These are phyloP conservation scores for Sandelia bainsii DNA, from an alignment of 2,797 vertebrate genomes.

Conservation along the genomic window DNA sequence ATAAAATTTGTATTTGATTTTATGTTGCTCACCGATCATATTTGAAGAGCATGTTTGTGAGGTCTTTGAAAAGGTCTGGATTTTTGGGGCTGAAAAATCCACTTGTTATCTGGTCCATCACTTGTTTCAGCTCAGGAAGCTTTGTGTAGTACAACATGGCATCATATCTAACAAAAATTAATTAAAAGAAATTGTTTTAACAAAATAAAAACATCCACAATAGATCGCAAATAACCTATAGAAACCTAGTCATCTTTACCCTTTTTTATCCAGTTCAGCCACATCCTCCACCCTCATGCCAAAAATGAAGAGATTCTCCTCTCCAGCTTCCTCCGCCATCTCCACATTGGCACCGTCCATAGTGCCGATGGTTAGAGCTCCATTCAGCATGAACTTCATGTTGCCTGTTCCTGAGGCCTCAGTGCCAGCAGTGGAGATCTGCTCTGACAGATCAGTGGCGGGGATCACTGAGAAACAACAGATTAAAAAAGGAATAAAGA, in stretches of 20 bases:
- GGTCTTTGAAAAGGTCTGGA: slow-evolving; percentile 91
- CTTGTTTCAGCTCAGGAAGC: slow-evolving; percentile 91
- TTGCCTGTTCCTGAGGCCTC: slow-evolving; percentile 96
- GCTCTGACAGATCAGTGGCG: slow-evolving; percentile 95
- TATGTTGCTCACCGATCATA: slow-evolving; percentile 88
- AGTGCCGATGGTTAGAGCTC: slow-evolving; percentile 96
- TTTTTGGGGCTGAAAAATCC: slow-evolving; percentile 92
- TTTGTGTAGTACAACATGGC: slow-evolving; percentile 90
- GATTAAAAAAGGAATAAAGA: no score
- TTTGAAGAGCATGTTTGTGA: slow-evolving; percentile 94
- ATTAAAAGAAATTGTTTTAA: neutral
- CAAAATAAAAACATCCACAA: neutral
- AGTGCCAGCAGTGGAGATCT: slow-evolving; percentile 97
- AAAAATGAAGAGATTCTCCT: slow-evolving; percentile 97
- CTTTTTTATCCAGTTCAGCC: slow-evolving; percentile 87
- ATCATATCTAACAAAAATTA: slow-evolving; percentile 83
- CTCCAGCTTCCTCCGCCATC: slow-evolving; percentile 96
- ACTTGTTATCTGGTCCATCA: slow-evolving; percentile 91
- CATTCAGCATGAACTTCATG: slow-evolving; percentile 99
- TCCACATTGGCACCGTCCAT: slow-evolving; percentile 98
- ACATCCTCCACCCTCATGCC: slow-evolving; percentile 95
- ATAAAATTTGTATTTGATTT: neutral
- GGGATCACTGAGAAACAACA: slow-evolving; percentile 89
- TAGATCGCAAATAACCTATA: neutral
- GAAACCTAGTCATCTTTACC: slow-evolving; percentile 81